Evolutionary conservation across 2,888 invertebrate genomes (phyloP).

Genomic region (Netelia fuscicornis): DNA sequence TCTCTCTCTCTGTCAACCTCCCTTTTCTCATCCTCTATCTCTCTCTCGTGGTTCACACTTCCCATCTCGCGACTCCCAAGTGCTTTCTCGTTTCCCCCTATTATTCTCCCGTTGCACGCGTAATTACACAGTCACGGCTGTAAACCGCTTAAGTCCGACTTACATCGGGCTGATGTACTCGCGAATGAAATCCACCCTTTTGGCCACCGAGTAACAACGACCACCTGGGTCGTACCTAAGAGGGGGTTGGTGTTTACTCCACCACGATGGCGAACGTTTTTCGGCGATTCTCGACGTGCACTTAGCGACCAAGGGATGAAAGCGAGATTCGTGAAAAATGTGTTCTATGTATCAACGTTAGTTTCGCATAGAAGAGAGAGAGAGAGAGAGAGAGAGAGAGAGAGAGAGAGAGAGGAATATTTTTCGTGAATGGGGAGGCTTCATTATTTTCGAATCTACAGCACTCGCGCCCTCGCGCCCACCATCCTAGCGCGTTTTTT

Average conservation of each 20-base stretch:
- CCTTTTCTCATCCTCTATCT: slow-evolving; percentile 10
- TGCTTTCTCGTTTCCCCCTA: slow-evolving; percentile 45
- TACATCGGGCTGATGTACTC: slow-evolving; percentile 27
- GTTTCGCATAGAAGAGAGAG: not conserved
- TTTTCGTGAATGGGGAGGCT: not conserved
- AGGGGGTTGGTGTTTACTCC: not conserved
- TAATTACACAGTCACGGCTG: slow-evolving; percentile 60
- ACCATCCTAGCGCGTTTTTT: not conserved
- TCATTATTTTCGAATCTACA: not conserved
- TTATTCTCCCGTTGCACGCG: slow-evolving; percentile 57
- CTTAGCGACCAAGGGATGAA: not conserved
- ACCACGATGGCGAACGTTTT: not conserved
- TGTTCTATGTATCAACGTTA: not conserved
- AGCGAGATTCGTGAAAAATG: not conserved
- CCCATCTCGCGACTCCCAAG: slow-evolving; percentile 1
- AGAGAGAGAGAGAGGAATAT: not conserved
- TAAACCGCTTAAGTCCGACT: slow-evolving; percentile 59
- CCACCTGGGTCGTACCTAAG: too few species aligned
- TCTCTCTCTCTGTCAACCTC: not conserved
- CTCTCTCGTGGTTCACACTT: slow-evolving; percentile 21
- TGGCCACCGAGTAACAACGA: not conserved
- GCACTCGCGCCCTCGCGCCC: too few species aligned
- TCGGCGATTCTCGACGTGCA: not conserved
- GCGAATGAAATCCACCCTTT: slow-evolving; percentile 6
- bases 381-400: not conserved